Evolutionary conservation across 2,888 invertebrate genomes (phyloP), one percentile per base, ranked within the genome.

Genomic region (Agrotis puta): DNA sequence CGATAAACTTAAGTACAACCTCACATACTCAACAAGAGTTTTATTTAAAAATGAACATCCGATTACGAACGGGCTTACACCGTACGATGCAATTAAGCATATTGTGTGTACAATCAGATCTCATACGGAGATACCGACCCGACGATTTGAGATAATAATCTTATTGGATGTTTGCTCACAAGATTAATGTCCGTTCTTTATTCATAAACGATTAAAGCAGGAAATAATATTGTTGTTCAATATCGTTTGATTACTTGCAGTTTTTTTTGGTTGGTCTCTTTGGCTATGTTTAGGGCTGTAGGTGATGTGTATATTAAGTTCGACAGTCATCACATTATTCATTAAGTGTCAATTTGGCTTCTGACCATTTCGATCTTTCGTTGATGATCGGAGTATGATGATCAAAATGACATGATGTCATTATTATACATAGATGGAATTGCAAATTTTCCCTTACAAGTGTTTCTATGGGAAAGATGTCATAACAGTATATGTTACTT

Each of bases 101-200:
- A 85, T 85, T 85, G 85, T 81, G 67, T 75, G 72, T 81, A 83
- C 81, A 81, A 81, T 84, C 83, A 81, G 85, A 84, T 84, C 87
- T 88, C 87, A 88, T 88, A 91, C 87, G 85, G 84, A 88, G 89
- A 90, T 91, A 88, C 87, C 88, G 86, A 86, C 85, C 83, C 89
- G 89, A 87, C 90, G 91, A 90, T 87, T 84, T 85, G 83, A 88
- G 91, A 91, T 91, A 88, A 90, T 84, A 84, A 91, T 90, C 91
- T 87, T 88, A 84, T 88, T 88, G 87, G 89, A 87, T 88, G 87
- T 85, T 90, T 88, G 90, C 86, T 84, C 84, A 82, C 78, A 88
- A 89, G 90, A 90, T 91, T 90, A 88, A 91, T 91, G 89, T 88
- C 84, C 84, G 33, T 74, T 78, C 75, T 79, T 72, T 75, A 74